phyloP scores from a whole-genome alignment of 2,888 invertebrate genomes.

The Leucoptera coffeella region DNA sequence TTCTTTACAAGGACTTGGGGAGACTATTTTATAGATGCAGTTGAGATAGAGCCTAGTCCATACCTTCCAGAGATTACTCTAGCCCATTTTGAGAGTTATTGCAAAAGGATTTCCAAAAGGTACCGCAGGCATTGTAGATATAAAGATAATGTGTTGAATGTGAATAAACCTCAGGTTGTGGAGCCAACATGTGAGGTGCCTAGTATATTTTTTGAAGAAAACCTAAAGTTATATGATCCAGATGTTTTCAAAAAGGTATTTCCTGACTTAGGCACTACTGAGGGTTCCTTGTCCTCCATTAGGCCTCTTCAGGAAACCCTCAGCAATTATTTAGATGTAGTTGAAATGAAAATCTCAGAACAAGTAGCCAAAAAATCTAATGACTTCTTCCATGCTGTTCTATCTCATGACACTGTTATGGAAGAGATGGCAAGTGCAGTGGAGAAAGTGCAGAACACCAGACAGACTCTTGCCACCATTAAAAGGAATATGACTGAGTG shows the following conservation, averaged over 20 bases:
- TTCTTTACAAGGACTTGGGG: slow-evolving; percentile 99
- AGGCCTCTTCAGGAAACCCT: slow-evolving; percentile 81
- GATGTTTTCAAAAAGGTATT: slow-evolving; percentile 82
- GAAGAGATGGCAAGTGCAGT: slow-evolving; percentile 86
- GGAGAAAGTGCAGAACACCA: slow-evolving; percentile 64
- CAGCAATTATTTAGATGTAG: slow-evolving; percentile 90
- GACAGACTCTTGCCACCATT: slow-evolving; percentile 70
- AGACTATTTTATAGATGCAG: slow-evolving; percentile 83
- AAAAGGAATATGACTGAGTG: slow-evolving; percentile 74
- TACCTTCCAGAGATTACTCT: slow-evolving; percentile 78
- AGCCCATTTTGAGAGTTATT: slow-evolving; percentile 81
- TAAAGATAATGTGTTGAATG: slow-evolving; percentile 27
- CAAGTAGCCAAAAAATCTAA: slow-evolving; percentile 93
- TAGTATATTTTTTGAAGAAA: slow-evolving; percentile 74
- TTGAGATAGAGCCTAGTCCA: slow-evolving; percentile 68
- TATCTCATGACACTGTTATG: slow-evolving; percentile 95
- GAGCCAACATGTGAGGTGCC: slow-evolving; percentile 66
- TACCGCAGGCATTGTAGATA: slow-evolving; percentile 58
- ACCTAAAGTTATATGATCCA: slow-evolving; percentile 72
- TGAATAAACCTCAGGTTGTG: slow-evolving; percentile 27
- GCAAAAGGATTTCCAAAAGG: slow-evolving; percentile 68
- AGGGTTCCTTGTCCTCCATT: slow-evolving; percentile 57
- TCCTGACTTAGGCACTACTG: slow-evolving; percentile 55
- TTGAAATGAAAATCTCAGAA: slow-evolving; percentile 88
- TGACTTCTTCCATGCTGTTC: slow-evolving; percentile 97